These are phyloP conservation scores for Crenichthys baileyi DNA, from an alignment of 2,797 vertebrate genomes.

Conservation along the genomic window DNA sequence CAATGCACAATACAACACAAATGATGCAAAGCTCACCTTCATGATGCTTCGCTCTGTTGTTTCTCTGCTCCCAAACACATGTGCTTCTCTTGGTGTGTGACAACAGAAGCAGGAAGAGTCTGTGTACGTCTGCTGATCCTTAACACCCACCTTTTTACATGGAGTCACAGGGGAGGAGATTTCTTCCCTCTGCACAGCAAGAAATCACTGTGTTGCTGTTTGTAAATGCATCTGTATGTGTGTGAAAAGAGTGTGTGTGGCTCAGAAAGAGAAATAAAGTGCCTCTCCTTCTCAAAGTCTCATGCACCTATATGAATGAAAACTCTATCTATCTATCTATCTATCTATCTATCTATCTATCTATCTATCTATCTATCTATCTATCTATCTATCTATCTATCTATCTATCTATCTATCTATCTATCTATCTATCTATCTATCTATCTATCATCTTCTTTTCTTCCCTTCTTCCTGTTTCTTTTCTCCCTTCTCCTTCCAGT, in stretches of 20 bases:
- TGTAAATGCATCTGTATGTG: conserved; percentile 48
- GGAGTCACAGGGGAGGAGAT: conserved; percentile 48
- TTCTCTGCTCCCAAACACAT: conserved; percentile 53
- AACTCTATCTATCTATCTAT: conserved; percentile 39
- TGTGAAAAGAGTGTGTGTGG: conserved; percentile 25
- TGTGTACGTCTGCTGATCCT: conserved; percentile 34
- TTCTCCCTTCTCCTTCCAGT: conserved; percentile 29
- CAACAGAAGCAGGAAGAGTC: conserved; percentile 19
- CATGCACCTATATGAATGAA: conserved; percentile 48
- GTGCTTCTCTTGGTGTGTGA: conserved; percentile 42
- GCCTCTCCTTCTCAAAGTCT: conserved; percentile 28
- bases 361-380: conserved; percentile 17
- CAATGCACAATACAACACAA: not conserved
- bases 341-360: conserved; percentile 23
- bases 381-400: conserved; percentile 29
- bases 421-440: conserved; percentile 32
- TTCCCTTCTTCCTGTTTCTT: conserved; percentile 21
- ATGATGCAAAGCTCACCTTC: conserved; percentile 70
- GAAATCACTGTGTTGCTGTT: conserved; percentile 36
- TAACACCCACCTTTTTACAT: conserved; percentile 29
- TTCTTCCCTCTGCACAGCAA: conserved; percentile 32
- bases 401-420: conserved; percentile 27
- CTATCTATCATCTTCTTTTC: conserved; percentile 19
- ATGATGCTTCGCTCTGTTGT: conserved; percentile 59
- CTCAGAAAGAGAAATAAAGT: conserved; percentile 17